A percentile compares a stretch with the other conserved stretches of the same genome.
phyloP scores from a whole-genome alignment of 1,140 invertebrate species.

The Gonatopus flavifemur region DNA sequence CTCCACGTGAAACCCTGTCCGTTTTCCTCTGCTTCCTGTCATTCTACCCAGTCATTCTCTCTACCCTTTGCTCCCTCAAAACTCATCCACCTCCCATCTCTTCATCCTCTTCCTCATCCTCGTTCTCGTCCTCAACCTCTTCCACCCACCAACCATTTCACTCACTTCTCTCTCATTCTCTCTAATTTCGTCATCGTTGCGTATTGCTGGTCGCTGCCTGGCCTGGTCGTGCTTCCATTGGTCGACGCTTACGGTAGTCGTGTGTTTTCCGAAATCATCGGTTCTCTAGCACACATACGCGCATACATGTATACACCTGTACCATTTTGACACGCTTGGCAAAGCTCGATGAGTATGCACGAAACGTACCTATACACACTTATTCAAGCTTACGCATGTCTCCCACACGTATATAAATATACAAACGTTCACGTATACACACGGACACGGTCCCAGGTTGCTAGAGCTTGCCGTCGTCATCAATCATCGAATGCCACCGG shows the following conservation, averaged over 20 bases:
- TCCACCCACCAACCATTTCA: no score
- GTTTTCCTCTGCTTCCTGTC: conserved; percentile 26
- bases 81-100: conserved; percentile 9
- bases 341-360: conserved; percentile 25
- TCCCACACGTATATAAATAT: conserved; percentile 5
- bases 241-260: conserved; percentile 26
- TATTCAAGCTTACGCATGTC: conserved; percentile 22
- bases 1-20: conserved; percentile 30
- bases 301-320: conserved; percentile 18
- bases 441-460: neutral
- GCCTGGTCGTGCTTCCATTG: conserved; percentile 33
- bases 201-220: conserved; percentile 27
- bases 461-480: conserved; percentile 43
- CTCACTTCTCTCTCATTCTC: conserved; percentile 20
- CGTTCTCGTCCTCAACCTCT: neutral
- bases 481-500: conserved; percentile 53
- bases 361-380: conserved; percentile 21
- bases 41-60: conserved; percentile 32
- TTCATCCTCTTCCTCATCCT: conserved; percentile 1
- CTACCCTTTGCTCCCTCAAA: conserved; percentile 3
- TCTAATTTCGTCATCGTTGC: conserved; percentile 43
- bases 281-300: conserved; percentile 27
- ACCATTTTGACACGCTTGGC: neutral
- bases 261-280: conserved; percentile 46
- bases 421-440: neutral